Percentiles rank a stretch among this genome's conserved stretches.
These are phyloP conservation scores for Saguinus midas DNA, from an alignment of 2,113 vertebrate species.

Conservation along the genomic window DNA sequence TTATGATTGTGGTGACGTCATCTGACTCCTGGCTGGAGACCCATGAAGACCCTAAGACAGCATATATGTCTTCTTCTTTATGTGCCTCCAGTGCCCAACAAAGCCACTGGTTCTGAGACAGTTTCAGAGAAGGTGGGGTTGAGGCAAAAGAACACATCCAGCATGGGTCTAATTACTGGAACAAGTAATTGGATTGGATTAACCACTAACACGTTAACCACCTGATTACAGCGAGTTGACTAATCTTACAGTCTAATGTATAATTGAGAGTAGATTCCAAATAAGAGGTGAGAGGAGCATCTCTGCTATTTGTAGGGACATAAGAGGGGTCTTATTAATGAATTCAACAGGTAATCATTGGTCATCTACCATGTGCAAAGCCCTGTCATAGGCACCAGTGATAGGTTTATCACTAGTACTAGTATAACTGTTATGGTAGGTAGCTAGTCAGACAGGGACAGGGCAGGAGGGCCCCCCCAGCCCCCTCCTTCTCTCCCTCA, in stretches of 20 bases:
- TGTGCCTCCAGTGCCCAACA: neutral
- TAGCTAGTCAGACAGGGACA: no score
- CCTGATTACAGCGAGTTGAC: neutral
- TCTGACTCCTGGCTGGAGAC: neutral
- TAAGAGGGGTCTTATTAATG: neutral
- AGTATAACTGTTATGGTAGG: neutral
- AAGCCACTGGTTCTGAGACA: neutral
- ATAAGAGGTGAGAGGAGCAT: neutral
- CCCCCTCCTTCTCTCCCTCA: no score
- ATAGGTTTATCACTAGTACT: no score
- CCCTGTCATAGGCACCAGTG: no score
- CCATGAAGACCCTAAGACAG: neutral
- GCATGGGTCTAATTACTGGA: neutral
- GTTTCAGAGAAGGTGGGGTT: neutral
- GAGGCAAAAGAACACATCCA: neutral
- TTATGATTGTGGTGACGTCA: neutral
- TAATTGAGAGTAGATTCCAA: neutral
- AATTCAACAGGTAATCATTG: neutral
- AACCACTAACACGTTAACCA: neutral
- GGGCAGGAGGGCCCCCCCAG: no score
- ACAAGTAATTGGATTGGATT: neutral
- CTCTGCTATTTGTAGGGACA: neutral
- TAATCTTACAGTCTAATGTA: no score
- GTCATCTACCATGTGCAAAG: neutral
- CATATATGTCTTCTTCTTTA: neutral